phyloP scores from a whole-genome alignment of 1,140 invertebrate genomes.

The Micrasema minimum region DNA sequence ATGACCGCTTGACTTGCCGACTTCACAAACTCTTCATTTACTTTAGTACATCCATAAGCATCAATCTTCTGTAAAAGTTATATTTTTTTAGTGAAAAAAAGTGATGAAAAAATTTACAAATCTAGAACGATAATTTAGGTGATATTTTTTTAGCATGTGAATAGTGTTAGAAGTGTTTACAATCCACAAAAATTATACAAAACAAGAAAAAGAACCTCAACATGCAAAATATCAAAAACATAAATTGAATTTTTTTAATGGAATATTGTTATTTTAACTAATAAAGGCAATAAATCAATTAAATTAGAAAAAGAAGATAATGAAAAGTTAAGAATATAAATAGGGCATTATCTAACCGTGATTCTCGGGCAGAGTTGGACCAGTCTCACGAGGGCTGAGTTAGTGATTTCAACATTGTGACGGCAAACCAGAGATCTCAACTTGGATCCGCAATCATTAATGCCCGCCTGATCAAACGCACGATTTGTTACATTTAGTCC shows the following conservation, averaged over 20 bases:
- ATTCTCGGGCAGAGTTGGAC: constrained; percentile 42
- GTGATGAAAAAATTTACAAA: too few relatives aligned
- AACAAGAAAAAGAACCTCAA: too few relatives aligned
- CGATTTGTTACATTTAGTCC: constrained; percentile 28
- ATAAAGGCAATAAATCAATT: too few relatives aligned
- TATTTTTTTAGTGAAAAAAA: too few relatives aligned
- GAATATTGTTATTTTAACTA: too few relatives aligned
- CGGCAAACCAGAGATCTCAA: constrained; percentile 38
- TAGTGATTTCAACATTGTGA: constrained; percentile 35
- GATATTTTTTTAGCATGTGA: too few relatives aligned
- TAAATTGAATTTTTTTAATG: too few relatives aligned
- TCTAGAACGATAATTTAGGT: too few relatives aligned
- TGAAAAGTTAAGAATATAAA: not conserved
- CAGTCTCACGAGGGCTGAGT: constrained; percentile 26
- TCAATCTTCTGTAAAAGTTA: constrained; percentile 29
- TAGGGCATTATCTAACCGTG: constrained; percentile 20
- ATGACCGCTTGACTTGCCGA: constrained; percentile 21
- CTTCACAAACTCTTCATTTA: constrained; percentile 32
- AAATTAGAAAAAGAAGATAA: not conserved
- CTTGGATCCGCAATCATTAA: constrained; percentile 29
- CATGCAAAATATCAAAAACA: too few relatives aligned
- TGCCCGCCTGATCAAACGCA: constrained; percentile 35
- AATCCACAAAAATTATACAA: too few relatives aligned
- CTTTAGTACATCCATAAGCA: constrained; percentile 24
- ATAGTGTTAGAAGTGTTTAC: too few relatives aligned